A percentile compares a stretch with the other conserved stretches of the same genome.
Evolutionary conservation across 2,888 invertebrate genomes (phyloP).

Genomic region (Cephalotes varians): DNA sequence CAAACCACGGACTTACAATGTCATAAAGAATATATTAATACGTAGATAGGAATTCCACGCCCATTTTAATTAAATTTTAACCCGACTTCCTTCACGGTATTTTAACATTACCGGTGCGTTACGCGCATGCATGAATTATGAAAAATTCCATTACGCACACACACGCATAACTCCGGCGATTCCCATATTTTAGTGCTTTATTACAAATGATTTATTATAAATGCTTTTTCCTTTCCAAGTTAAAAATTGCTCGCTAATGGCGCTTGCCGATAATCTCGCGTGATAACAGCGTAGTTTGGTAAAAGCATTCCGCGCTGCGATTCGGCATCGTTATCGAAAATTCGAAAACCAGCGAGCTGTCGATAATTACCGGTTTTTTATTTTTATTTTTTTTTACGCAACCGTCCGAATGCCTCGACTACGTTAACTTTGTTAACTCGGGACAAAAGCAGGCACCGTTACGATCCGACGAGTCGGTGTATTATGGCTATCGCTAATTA

Average conservation of each 20-base stretch:
- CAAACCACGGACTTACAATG: neutral
- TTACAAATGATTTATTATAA: neutral
- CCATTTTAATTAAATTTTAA: slow-evolving; percentile 28
- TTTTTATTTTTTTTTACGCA: neutral
- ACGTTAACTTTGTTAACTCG: slow-evolving; percentile 35
- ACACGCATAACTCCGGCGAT: neutral
- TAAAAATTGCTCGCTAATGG: neutral
- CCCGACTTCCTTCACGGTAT: neutral
- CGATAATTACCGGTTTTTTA: slow-evolving; percentile 39
- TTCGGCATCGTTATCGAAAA: slow-evolving; percentile 31
- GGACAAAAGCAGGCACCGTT: slow-evolving; percentile 24
- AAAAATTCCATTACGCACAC: neutral
- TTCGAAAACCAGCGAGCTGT: neutral
- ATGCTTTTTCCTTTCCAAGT: neutral
- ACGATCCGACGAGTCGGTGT: slow-evolving; percentile 22
- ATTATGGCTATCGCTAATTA: slow-evolving; percentile 60
- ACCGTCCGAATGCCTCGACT: neutral
- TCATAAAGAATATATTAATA: slow-evolving; percentile 15
- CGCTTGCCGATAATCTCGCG: neutral
- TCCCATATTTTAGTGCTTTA: neutral
- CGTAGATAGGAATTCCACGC: neutral
- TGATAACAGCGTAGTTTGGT: neutral
- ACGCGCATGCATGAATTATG: neutral
- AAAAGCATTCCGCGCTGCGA: neutral
- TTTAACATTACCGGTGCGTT: neutral